phyloP scores from a whole-genome alignment of 2,113 vertebrate genomes.

The Athene cunicularia region DNA sequence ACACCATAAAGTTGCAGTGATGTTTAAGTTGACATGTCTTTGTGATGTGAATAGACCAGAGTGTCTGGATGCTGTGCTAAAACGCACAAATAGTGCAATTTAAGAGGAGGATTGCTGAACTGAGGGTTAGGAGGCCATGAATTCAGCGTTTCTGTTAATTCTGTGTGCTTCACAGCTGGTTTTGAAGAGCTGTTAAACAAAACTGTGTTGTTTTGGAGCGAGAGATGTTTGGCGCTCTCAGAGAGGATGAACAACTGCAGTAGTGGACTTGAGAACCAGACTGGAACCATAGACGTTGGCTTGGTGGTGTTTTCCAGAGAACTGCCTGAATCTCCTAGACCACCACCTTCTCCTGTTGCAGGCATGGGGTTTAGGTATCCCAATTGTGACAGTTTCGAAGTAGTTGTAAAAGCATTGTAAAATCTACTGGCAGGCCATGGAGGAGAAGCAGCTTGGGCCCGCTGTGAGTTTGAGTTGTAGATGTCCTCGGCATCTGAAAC shows the following conservation, averaged over 20 bases:
- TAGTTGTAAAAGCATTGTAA: background rate
- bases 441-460: background rate
- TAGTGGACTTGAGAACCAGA: background rate
- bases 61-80: background rate
- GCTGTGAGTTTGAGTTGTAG: background rate
- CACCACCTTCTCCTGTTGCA: background rate
- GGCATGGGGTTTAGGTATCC: background rate
- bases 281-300: background rate
- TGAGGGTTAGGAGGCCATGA: background rate
- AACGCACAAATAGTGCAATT: background rate
- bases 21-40: too few relatives aligned
- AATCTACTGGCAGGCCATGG: background rate
- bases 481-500: background rate
- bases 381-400: background rate
- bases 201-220: background rate
- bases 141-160: background rate
- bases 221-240: fast-evolving
- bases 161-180: background rate
- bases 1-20: too few relatives aligned
- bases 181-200: background rate
- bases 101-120: background rate
- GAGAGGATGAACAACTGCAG: background rate
- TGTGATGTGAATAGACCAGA: background rate
- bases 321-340: background rate
- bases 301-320: background rate